Evolutionary conservation across 2,113 vertebrate species (phyloP).

Genomic region (Vidua macroura): DNA sequence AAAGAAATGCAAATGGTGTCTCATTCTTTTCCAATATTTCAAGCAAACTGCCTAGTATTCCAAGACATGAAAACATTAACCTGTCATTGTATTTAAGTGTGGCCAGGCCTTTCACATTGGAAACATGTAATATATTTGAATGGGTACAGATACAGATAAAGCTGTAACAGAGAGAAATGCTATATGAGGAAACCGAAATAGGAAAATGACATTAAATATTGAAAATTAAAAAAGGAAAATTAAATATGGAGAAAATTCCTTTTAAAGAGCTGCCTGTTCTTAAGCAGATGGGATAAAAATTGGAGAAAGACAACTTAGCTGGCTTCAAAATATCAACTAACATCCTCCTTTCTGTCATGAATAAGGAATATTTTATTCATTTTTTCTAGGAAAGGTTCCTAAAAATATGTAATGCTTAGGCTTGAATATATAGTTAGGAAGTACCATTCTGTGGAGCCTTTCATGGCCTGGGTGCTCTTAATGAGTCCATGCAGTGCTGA

Average conservation of each 20-base stretch:
- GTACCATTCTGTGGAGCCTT: not conserved
- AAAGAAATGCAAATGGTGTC: not conserved
- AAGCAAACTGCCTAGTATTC: not conserved
- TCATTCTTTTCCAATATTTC: not conserved
- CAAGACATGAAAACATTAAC: not conserved
- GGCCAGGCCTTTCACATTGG: not conserved
- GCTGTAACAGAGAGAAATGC: not conserved
- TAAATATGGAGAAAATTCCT: not conserved
- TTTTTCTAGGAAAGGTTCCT: not conserved
- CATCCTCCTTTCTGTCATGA: not conserved
- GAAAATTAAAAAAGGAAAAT: not conserved
- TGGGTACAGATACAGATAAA: not conserved
- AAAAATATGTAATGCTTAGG: not conserved
- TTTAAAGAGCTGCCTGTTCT: not conserved
- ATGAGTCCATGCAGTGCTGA: not conserved
- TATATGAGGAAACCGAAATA: not conserved
- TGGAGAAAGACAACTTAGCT: not conserved
- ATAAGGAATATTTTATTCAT: not conserved
- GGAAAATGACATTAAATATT: not conserved
- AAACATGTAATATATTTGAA: not conserved
- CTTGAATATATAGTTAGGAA: not conserved
- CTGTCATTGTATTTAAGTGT: not conserved
- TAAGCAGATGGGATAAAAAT: not conserved
- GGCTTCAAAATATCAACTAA: not conserved
- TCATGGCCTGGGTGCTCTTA: not conserved